Conservation (phyloP, 2,113 vertebrate genomes). For the Podarcis muralis region DNA sequence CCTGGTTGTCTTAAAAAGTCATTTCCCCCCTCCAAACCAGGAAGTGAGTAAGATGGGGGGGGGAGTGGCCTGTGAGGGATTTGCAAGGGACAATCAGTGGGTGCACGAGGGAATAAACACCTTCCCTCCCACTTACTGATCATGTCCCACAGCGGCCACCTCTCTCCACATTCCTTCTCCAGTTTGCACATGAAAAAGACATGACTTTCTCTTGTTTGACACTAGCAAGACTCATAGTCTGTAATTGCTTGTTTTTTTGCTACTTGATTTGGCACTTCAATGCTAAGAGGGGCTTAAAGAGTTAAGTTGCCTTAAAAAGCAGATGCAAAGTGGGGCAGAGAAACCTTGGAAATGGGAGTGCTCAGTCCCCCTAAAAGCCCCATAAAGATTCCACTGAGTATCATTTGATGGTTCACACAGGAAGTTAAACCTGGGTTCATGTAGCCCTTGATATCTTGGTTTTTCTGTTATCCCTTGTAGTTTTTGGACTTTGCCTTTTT, state of each 20-base stretch:
- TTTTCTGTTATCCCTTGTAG: neutral
- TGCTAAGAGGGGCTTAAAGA: neutral
- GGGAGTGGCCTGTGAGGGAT: neutral
- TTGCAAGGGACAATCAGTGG: neutral
- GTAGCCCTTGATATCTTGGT: neutral
- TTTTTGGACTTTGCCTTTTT: neutral
- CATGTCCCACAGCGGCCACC: neutral
- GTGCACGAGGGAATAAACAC: neutral
- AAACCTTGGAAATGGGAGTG: neutral
- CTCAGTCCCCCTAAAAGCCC: neutral
- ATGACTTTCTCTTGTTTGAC: neutral
- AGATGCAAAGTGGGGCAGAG: neutral
- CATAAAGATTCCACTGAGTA: neutral
- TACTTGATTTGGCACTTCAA: neutral
- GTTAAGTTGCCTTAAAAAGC: neutral
- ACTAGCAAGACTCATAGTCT: neutral
- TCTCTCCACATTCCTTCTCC: neutral
- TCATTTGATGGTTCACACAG: neutral
- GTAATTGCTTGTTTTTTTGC: neutral
- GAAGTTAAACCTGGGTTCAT: neutral
- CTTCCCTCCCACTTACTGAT: neutral
- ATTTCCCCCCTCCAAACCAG: too few relatives aligned
- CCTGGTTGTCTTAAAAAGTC: too few relatives aligned
- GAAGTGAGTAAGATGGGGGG: too few relatives aligned
- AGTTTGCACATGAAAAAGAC: neutral